Base-by-base conservation (phyloP, 1,140 invertebrate genomes). In the Zaprionus capensis region DNA sequence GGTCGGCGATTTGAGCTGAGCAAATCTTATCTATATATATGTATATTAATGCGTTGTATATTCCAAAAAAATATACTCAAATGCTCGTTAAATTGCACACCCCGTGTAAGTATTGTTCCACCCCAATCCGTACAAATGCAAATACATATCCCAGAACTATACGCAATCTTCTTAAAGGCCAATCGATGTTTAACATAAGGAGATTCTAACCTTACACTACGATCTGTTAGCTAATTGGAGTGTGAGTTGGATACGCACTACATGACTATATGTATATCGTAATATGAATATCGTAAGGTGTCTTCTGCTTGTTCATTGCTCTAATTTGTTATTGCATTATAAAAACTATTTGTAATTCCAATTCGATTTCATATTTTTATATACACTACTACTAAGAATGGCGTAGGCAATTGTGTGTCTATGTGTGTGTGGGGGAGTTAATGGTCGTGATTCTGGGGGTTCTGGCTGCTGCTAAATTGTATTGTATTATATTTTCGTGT, bases 11-110 rank as follows among this genome's bases (percentile, higher is more conserved):
- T 88, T 88, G 85, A 88, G 84, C 84, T 84, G 85, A 84, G 81
- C 78, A 70, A 61, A 65, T 44, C 53, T 26, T 77, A 49, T 63
- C 26, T 65, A 59, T 69, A 62, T 72, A 31, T 31, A 28, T 31
- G 2, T 31, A 28, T 70, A 63, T 64, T 77, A 72, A 70, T 82
- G 70, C 55, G 58, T 76, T 81, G 82, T 85, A 88, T 81, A 88
- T 90, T 88, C 56, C 77, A 88, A 79, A 84, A 87, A 90, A 84
- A 88, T 88, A 88, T 88, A 88, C 84, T 65, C 81, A 88, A 78
- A 80, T 83, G 84, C 81, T 83, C 80, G 61, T 76, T 56, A 70
- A 71, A 68, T 73, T 82, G 81, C 80, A 82, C 73, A 63, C 59
- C 68, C 62, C 61, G n/a, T 55, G 24, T 72, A 66, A 51, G 46